Evolutionary conservation across 1,140 invertebrate species (phyloP).

Genomic region (Nomia melanderi): DNA sequence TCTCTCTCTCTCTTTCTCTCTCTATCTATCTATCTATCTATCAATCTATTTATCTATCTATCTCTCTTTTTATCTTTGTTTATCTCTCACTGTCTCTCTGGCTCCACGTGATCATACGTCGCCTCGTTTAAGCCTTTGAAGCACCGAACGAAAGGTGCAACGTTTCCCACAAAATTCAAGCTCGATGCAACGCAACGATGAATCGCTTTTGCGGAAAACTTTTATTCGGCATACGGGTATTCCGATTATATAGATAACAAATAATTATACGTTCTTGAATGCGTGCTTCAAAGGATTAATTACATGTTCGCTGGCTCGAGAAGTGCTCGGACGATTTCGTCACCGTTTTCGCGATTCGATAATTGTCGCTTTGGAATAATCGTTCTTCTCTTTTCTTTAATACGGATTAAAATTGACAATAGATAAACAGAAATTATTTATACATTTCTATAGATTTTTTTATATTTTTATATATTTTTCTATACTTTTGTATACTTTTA

Average conservation of each 20-base stretch:
- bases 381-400: not conserved
- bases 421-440: too few species aligned
- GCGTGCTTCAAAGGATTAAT: conserved; percentile 51
- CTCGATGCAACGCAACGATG: too few species aligned
- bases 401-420: too few species aligned
- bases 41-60: conserved; percentile 45
- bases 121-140: conserved; percentile 44
- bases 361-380: too few species aligned
- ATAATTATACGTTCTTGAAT: conserved; percentile 4
- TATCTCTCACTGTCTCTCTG: conserved; percentile 45
- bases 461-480: too few species aligned
- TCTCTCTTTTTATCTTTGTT: conserved; percentile 45
- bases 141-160: conserved; percentile 25
- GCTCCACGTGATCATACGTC: conserved; percentile 54
- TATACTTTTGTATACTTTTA: too few species aligned
- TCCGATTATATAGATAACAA: not conserved
- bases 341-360: too few species aligned
- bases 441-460: too few species aligned
- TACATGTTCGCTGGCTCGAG: conserved; percentile 48
- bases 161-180: not conserved
- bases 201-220: conserved; percentile 21
- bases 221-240: conserved; percentile 14
- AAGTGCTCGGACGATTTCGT: conserved; percentile 62
- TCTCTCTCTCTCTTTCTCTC: conserved; percentile 26
- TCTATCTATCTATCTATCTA: conserved; percentile 37